These are phyloP conservation scores for Epinotia demarniana DNA, from an alignment of 2,888 invertebrate genomes.

Conservation along the genomic window DNA sequence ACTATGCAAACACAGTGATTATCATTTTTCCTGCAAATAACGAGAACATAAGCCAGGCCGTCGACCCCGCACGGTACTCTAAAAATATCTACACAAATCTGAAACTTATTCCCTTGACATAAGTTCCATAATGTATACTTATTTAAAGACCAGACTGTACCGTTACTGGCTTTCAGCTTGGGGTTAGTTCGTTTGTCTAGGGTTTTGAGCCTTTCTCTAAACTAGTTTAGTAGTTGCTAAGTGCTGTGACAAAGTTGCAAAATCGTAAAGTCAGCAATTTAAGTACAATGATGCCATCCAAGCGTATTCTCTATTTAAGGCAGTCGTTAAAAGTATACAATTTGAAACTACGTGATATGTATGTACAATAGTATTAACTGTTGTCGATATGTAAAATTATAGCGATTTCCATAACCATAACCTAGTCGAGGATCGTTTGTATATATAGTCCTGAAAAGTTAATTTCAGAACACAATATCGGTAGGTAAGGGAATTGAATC, in stretches of 20 bases:
- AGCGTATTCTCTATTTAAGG: background rate
- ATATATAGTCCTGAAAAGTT: too few species aligned
- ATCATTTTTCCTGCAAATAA: slow-evolving; percentile 44
- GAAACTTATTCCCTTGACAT: slow-evolving; percentile 2
- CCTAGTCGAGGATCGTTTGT: too few species aligned
- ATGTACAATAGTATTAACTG: background rate
- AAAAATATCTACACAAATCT: background rate
- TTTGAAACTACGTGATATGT: background rate
- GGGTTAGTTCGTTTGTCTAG: slow-evolving; percentile 29
- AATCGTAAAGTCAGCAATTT: background rate
- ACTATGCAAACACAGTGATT: slow-evolving; percentile 42
- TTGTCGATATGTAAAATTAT: background rate
- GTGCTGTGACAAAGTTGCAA: slow-evolving; percentile 17
- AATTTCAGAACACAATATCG: too few species aligned
- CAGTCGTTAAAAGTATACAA: background rate
- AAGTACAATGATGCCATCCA: background rate
- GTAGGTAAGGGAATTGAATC: too few species aligned
- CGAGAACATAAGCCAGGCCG: slow-evolving; percentile 40
- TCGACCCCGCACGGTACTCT: slow-evolving; percentile 26
- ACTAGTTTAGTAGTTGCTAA: slow-evolving; percentile 10
- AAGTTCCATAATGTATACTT: background rate
- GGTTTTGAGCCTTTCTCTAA: slow-evolving; percentile 25
- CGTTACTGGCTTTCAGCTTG: slow-evolving; percentile 39
- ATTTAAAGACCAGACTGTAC: slow-evolving; percentile 22
- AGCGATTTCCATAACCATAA: too few species aligned